Conservation (phyloP, 2,888 invertebrate species). For the Drosophila recens region DNA sequence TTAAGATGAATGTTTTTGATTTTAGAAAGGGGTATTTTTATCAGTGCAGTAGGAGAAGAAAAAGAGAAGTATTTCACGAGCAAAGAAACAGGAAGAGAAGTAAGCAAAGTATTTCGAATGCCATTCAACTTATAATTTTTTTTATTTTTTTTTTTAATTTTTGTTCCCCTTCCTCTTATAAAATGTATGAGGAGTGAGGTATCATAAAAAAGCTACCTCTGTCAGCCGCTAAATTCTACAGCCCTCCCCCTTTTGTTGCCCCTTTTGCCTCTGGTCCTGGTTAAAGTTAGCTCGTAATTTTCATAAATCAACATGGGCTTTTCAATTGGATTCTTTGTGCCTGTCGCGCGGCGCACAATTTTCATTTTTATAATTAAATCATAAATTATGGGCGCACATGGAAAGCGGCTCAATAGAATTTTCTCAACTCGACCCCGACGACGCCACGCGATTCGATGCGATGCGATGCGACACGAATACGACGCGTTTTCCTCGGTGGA, state of each 20-base stretch:
- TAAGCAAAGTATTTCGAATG: slow-evolving; percentile 26
- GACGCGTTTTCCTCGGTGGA: slow-evolving; percentile 15
- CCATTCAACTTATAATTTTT: slow-evolving; percentile 32
- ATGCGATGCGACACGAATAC: slow-evolving; percentile 3
- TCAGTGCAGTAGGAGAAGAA: neutral
- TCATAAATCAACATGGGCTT: slow-evolving; percentile 75
- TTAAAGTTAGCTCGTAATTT: slow-evolving; percentile 64
- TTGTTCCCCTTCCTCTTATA: neutral
- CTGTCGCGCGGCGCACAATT: slow-evolving; percentile 30
- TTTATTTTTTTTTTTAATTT: neutral
- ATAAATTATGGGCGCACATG: slow-evolving; percentile 65
- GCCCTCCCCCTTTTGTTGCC: neutral
- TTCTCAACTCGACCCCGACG: slow-evolving; percentile 29
- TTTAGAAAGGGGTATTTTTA: too few relatives aligned
- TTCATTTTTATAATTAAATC: slow-evolving; percentile 71
- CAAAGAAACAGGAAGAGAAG: neutral
- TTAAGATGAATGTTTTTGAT: too few relatives aligned
- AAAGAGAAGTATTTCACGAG: neutral
- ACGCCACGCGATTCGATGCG: slow-evolving; percentile 9
- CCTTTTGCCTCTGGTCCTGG: slow-evolving; percentile 11
- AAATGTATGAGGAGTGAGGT: slow-evolving; percentile 34
- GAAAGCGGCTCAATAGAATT: slow-evolving; percentile 53
- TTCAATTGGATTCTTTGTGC: slow-evolving; percentile 63
- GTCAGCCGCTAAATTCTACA: neutral
- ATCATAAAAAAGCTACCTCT: neutral